A percentile compares a stretch with the other conserved stretches of the same genome.
Evolutionary conservation across 2,888 invertebrate species (phyloP).

Genomic region (Drosophila austrosaltans): DNA sequence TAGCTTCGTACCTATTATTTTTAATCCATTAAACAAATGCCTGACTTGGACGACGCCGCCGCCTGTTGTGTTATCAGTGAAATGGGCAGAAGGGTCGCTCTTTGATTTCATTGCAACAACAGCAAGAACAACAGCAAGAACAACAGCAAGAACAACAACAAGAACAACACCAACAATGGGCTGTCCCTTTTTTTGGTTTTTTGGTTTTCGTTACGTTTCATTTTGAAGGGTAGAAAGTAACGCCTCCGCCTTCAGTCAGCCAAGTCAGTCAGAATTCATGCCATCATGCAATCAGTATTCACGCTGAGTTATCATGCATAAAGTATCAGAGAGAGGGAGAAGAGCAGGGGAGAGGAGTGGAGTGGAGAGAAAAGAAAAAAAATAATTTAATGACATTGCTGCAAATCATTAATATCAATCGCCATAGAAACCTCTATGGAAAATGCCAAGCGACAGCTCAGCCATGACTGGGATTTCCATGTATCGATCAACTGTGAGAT

Average conservation of each 20-base stretch:
- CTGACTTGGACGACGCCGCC: conserved; percentile 50
- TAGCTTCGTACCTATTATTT: conserved; percentile 61
- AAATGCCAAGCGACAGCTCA: conserved; percentile 15
- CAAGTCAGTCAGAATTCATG: conserved; percentile 25
- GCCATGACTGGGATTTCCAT: conserved; percentile 18
- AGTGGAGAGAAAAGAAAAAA: conserved; percentile 30
- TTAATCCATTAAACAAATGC: conserved; percentile 79
- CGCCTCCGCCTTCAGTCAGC: conserved; percentile 60
- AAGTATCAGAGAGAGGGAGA: conserved; percentile 42
- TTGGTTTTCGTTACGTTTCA: neutral
- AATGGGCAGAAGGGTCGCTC: conserved; percentile 66
- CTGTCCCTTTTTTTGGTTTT: conserved; percentile 26
- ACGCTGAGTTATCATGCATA: conserved; percentile 71
- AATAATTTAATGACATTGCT: conserved; percentile 71
- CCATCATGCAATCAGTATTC: conserved; percentile 37
- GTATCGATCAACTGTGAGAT: conserved; percentile 51
- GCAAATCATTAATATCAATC: conserved; percentile 80
- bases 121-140: neutral
- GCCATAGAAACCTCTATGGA: conserved; percentile 41
- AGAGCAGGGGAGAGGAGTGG: neutral
- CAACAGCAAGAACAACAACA: neutral
- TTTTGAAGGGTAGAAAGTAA: conserved; percentile 47
- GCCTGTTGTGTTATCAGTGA: conserved; percentile 63
- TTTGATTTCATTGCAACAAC: conserved; percentile 60
- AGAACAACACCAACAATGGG: conserved; percentile 42